These are phyloP conservation scores for Rhorus exstirpatorius DNA, from an alignment of 2,888 invertebrate species.

Conservation along the genomic window DNA sequence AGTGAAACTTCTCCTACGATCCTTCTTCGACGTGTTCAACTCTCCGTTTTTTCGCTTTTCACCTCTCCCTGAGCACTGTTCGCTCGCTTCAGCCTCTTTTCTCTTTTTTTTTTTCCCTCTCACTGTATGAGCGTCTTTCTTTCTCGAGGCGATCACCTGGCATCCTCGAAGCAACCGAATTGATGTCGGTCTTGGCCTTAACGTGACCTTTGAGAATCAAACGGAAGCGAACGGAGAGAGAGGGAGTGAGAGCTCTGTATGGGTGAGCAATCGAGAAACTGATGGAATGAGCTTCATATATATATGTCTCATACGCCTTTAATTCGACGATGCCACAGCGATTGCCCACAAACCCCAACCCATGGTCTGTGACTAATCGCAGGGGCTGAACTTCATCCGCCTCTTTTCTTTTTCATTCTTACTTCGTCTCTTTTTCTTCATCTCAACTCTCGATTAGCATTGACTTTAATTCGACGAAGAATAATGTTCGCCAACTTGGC, in stretches of 20 bases:
- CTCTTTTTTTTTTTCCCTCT: not conserved
- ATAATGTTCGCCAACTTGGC: slow-evolving; percentile 19
- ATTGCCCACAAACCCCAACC: slow-evolving; percentile 56
- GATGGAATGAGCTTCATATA: slow-evolving; percentile 45
- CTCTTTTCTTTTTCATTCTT: slow-evolving; percentile 13
- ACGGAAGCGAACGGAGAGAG: slow-evolving; percentile 31
- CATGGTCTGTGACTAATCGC: slow-evolving; percentile 73
- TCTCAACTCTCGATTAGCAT: not conserved
- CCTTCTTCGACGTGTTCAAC: slow-evolving; percentile 17
- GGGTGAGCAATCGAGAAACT: not conserved
- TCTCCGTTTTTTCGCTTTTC: slow-evolving; percentile 21
- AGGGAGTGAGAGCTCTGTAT: not conserved
- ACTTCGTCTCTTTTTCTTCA: not conserved
- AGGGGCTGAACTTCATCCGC: slow-evolving; percentile 58
- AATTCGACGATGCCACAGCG: slow-evolving; percentile 71
- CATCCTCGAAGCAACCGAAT: slow-evolving; percentile 51
- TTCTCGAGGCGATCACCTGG: slow-evolving; percentile 41
- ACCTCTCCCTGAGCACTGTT: not conserved
- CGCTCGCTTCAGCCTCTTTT: not conserved
- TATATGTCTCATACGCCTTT: slow-evolving; percentile 74
- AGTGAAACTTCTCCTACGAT: slow-evolving; percentile 34
- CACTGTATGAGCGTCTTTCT: not conserved
- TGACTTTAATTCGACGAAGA: slow-evolving; percentile 14
- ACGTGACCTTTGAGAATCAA: slow-evolving; percentile 61
- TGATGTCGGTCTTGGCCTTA: slow-evolving; percentile 61